Base-by-base conservation (phyloP, 2,113 vertebrate species). In the Tragelaphus scriptus region DNA sequence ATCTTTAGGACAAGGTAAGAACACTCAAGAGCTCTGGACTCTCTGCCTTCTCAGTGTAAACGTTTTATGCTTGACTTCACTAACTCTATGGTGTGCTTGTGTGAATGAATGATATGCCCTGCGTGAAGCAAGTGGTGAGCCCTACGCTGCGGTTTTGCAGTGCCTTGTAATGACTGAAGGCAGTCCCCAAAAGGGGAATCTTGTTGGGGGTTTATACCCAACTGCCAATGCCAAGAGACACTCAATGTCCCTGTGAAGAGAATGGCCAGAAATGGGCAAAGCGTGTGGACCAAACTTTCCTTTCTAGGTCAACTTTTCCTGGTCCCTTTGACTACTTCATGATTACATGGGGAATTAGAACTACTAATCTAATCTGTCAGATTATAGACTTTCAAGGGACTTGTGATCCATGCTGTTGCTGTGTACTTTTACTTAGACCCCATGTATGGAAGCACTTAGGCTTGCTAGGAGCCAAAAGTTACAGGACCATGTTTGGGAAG, bases 181-280 rank as follows among this genome's bases (percentile, higher is more conserved):
- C 65, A 71, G n/a, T 36, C 65, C 9, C 65, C 9, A 2, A 71
- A 36, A 12, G 65, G n/a, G 9, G 9, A 71, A 36, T 17, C n/a
- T 65, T 65, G 30, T 32, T 0, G 0, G 30, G 30, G 7, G 7
- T 1, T 65, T 65, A 32, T 4, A 17, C 15, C 15, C 4, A 32
- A 7, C 63, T 32, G 63, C 63, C 15, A 71, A 36, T 23, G n/a
- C n/a, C n/a, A 71, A 11, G 65, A 71, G 65, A 36, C 65, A 3
- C 17, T 36, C 65, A 71, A 23, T 4, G n/a, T 36, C n/a, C 65
- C n/a, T 36, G 65, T 71, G n/a, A 71, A 36, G 19, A 36, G n/a
- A 71, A 23, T 2, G n/a, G 9, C 65, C n/a, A 23, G 19, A 71
- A 12, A 11, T 71, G n/a, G n/a, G 17, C 2, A 1, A 23, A 36